Percentiles rank a stretch among this genome's conserved stretches.
phyloP scores from a whole-genome alignment of 37 sponge, comb jelly and placozoan species.

The Bolinopsis microptera region DNA sequence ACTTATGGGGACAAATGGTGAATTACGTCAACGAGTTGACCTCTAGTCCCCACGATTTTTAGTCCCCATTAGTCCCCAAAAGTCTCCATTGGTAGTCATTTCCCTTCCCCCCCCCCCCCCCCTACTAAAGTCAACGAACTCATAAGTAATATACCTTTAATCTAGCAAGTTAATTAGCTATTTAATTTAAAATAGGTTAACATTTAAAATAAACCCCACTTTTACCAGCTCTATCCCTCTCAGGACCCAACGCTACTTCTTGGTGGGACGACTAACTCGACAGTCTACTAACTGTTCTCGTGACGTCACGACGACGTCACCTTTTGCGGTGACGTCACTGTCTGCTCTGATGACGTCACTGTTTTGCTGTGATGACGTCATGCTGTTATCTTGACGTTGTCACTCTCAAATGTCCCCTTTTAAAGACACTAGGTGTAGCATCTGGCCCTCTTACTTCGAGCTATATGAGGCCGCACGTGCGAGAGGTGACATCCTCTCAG shows the following conservation, averaged over 20 bases:
- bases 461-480: neutral
- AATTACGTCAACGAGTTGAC: too few species aligned
- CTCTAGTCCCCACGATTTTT: too few species aligned
- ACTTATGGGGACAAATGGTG: too few species aligned
- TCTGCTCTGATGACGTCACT: neutral
- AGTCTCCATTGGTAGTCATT: too few species aligned
- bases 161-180: too few species aligned
- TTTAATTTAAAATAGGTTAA: too few species aligned
- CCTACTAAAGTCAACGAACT: too few species aligned
- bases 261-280: slow-evolving; percentile 60
- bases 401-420: neutral
- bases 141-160: too few species aligned
- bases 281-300: neutral
- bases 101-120: too few species aligned
- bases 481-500: neutral
- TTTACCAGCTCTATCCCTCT: neutral
- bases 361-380: neutral
- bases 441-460: too few species aligned
- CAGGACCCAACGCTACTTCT: slow-evolving; percentile 65
- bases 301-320: slow-evolving; percentile 3
- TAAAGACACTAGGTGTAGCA: slow-evolving; percentile 13
- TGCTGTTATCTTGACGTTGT: neutral
- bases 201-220: neutral
- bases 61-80: too few species aligned
- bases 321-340: neutral